A percentile compares a stretch with the other conserved stretches of the same genome.
phyloP scores from a whole-genome alignment of 2,113 vertebrate genomes.

The Colistium nudipinnis region DNA sequence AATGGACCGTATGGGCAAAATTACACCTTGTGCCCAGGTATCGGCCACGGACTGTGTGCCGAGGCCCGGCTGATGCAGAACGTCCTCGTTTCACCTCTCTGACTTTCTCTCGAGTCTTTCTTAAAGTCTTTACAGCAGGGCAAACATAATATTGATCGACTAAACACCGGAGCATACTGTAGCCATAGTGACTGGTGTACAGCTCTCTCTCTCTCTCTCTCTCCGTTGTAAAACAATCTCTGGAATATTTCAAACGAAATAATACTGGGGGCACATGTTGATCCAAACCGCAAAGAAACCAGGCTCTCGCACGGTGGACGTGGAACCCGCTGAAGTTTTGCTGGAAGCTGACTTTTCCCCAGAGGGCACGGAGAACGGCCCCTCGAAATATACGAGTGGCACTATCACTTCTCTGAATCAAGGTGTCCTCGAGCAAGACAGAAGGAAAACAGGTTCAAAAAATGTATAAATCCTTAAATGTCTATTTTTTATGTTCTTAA shows the following conservation, averaged over 20 bases:
- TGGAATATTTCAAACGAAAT: slow-evolving; percentile 20
- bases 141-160: slow-evolving; percentile 1
- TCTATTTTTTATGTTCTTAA: not conserved
- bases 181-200: slow-evolving; percentile 4
- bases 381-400: slow-evolving; percentile 18
- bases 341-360: slow-evolving; percentile 42
- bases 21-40: slow-evolving; percentile 12
- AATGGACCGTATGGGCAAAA: slow-evolving; percentile 30
- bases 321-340: slow-evolving; percentile 30
- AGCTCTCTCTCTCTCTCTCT: not conserved
- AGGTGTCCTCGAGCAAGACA: slow-evolving; percentile 42
- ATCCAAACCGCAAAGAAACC: slow-evolving; percentile 40
- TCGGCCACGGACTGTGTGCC: slow-evolving; percentile 15
- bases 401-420: slow-evolving; percentile 27
- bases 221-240: not conserved
- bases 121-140: not conserved
- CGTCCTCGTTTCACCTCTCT: slow-evolving; percentile 9
- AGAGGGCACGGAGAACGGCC: slow-evolving; percentile 13
- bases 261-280: slow-evolving; percentile 31
- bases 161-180: slow-evolving; percentile 8
- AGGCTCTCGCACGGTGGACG: slow-evolving; percentile 22
- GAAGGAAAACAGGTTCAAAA: too few species aligned
- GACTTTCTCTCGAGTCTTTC: slow-evolving; percentile 3
- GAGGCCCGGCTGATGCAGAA: slow-evolving; percentile 21
- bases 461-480: slow-evolving; percentile 2